Evolutionary conservation across 1,140 invertebrate species (phyloP).

Genomic region (Orius insidiosus): DNA sequence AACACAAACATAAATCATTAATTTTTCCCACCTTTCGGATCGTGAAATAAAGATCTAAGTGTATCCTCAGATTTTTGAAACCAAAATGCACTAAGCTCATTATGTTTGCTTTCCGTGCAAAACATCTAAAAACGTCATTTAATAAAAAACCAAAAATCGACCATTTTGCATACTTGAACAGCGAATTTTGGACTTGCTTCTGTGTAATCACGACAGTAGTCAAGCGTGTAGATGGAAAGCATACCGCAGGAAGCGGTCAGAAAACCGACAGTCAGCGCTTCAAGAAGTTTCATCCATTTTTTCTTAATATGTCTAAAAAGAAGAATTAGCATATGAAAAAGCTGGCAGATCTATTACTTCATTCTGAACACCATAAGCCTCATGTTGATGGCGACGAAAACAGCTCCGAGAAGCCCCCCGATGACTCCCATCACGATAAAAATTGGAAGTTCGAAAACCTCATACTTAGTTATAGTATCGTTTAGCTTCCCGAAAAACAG

Average conservation of each 20-base stretch:
- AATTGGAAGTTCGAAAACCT: slow-evolving; percentile 77
- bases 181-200: slow-evolving; percentile 53
- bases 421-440: slow-evolving; percentile 79
- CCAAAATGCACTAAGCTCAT: slow-evolving; percentile 78
- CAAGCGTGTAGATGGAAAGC: slow-evolving; percentile 71
- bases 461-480: slow-evolving; percentile 57
- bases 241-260: slow-evolving; percentile 73
- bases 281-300: slow-evolving; percentile 60
- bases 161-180: slow-evolving; percentile 41
- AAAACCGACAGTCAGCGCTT: slow-evolving; percentile 67
- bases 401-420: slow-evolving; percentile 79
- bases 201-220: slow-evolving; percentile 63
- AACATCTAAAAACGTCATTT: slow-evolving; percentile 68
- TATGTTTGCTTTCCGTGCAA: slow-evolving; percentile 83
- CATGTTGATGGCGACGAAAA: slow-evolving; percentile 88
- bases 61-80: slow-evolving; percentile 94
- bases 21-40: slow-evolving; percentile 39
- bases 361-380: slow-evolving; percentile 76
- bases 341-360: slow-evolving; percentile 40
- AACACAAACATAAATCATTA: slow-evolving; percentile 7
- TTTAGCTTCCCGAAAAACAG: slow-evolving; percentile 95
- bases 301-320: slow-evolving; percentile 46
- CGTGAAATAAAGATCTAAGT: slow-evolving; percentile 82
- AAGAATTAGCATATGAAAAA: too few species aligned
- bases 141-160: too few species aligned